A percentile compares a stretch with the other conserved stretches of the same genome.
Evolutionary conservation across 2,888 invertebrate species (phyloP).

Genomic region (Polylopha cassiicola): DNA sequence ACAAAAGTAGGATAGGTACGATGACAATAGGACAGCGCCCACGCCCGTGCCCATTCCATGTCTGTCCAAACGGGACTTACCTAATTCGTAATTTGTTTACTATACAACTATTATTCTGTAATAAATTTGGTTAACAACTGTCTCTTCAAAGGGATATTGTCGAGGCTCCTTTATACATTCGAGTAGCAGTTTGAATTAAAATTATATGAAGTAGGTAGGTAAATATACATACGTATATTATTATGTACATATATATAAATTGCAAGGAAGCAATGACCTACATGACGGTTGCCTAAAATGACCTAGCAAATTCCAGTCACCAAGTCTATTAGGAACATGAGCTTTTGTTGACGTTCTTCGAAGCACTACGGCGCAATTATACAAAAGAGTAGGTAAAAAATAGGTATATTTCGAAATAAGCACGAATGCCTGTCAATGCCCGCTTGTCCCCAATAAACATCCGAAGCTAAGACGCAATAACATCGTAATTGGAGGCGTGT

Average conservation of each 20-base stretch:
- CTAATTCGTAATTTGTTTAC: conserved; percentile 45
- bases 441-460: conserved; percentile 13
- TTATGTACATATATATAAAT: conserved; percentile 9
- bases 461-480: conserved; percentile 35
- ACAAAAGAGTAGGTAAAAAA: conserved; percentile 1
- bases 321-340: conserved; percentile 9
- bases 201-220: conserved; percentile 17
- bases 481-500: conserved; percentile 45
- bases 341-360: conserved; percentile 13
- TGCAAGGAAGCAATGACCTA: conserved; percentile 9
- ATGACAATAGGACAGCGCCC: conserved; percentile 60
- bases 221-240: too few species aligned
- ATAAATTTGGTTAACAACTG: conserved; percentile 56
- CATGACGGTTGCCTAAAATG: conserved; percentile 3
- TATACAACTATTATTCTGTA: conserved; percentile 36
- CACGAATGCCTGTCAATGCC: conserved; percentile 15
- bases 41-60: conserved; percentile 39
- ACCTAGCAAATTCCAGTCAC: not conserved
- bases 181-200: conserved; percentile 28
- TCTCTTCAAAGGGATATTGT: conserved; percentile 41
- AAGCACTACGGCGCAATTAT: too few species aligned
- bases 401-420: conserved; percentile 9
- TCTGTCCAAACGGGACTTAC: conserved; percentile 46
- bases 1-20: too few species aligned
- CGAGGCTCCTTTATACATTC: conserved; percentile 44